A percentile compares a stretch with the other conserved stretches of the same genome.
Conservation (phyloP, 2,888 invertebrate genomes). For the Noctuana brunneofusca region DNA sequence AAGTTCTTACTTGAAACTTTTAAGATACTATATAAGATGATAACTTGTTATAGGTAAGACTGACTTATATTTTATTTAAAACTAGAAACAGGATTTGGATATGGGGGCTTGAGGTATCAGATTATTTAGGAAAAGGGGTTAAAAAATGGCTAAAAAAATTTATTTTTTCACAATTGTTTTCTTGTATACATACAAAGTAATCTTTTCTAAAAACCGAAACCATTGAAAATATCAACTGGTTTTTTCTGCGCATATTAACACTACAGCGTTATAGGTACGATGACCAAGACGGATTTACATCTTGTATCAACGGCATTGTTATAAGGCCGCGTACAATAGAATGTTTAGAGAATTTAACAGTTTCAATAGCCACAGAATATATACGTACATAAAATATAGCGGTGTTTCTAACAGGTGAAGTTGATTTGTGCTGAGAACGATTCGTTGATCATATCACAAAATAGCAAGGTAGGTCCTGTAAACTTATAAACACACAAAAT, state of each 20-base stretch:
- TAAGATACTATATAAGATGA: no score
- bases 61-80: no score
- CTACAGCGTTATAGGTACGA: conserved; percentile 58
- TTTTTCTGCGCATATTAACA: conserved; percentile 19
- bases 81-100: no score
- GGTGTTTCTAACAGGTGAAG: conserved; percentile 6
- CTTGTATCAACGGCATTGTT: conserved; percentile 27
- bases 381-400: conserved; percentile 18
- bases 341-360: conserved; percentile 28
- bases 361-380: conserved; percentile 26
- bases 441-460: not conserved
- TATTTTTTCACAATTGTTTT: no score
- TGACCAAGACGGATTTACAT: conserved; percentile 35
- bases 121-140: no score
- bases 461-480: no score
- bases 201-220: not conserved
- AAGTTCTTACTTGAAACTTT: no score
- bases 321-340: conserved; percentile 19
- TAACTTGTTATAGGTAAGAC: no score
- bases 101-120: no score
- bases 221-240: not conserved
- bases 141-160: no score
- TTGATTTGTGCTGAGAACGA: no score
- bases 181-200: no score
- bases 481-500: not conserved